phyloP scores from a whole-genome alignment of 1,140 invertebrate species.

The Ceratosolen solmsi region DNA sequence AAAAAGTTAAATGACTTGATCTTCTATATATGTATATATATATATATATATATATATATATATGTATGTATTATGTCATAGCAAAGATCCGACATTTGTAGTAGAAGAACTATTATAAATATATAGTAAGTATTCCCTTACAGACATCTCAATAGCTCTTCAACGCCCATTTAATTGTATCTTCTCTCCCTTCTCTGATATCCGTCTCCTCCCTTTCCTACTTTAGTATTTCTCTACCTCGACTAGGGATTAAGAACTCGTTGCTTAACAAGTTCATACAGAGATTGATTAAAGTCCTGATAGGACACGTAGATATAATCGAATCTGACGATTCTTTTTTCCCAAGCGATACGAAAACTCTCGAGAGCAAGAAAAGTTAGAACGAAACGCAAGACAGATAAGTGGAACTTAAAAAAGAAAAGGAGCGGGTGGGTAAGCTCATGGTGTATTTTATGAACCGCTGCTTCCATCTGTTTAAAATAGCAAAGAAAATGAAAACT shows the following conservation, averaged over 20 bases:
- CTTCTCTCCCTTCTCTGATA: not conserved
- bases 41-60: too few species aligned
- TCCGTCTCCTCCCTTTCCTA: too few species aligned
- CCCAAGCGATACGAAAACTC: constrained; percentile 3
- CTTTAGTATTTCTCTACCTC: not conserved
- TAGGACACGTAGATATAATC: constrained; percentile 25
- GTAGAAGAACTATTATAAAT: not conserved
- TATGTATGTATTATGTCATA: not conserved
- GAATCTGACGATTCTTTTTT: constrained; percentile 15
- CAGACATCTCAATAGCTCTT: not conserved
- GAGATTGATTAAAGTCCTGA: constrained; percentile 21
- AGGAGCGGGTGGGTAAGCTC: not conserved
- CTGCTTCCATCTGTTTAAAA: not conserved
- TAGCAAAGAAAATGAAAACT: not conserved
- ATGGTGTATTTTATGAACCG: constrained; percentile 10
- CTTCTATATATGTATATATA: too few species aligned
- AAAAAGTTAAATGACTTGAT: too few species aligned
- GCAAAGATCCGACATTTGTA: not conserved
- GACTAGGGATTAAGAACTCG: not conserved
- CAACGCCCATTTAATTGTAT: not conserved
- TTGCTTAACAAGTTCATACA: not conserved
- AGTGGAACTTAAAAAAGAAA: not conserved
- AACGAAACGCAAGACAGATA: not conserved
- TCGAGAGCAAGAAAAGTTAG: constrained; percentile 28
- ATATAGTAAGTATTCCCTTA: not conserved